These are phyloP conservation scores for Sthenelais limicola DNA, from an alignment of 2,888 invertebrate species.

Conservation along the genomic window DNA sequence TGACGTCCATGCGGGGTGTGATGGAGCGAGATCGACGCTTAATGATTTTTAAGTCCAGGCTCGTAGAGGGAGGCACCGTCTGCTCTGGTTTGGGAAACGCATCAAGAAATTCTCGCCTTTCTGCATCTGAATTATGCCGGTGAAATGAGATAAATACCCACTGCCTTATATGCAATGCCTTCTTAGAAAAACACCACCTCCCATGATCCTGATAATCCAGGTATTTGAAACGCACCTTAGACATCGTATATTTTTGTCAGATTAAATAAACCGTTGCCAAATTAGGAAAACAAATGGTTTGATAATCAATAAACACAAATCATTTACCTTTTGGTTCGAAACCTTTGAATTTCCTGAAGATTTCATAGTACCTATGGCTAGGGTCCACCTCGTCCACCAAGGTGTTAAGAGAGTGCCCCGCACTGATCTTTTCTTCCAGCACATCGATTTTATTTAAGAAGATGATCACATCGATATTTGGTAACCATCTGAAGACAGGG, in stretches of 20 bases:
- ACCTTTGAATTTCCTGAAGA: constrained; percentile 30
- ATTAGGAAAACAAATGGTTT: too few relatives aligned
- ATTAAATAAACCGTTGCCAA: too few relatives aligned
- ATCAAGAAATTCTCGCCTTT: constrained; percentile 45
- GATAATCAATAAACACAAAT: neutral
- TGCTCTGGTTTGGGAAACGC: constrained; percentile 37
- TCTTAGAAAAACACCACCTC: too few relatives aligned
- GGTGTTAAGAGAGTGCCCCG: constrained; percentile 36
- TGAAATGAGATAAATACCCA: too few relatives aligned
- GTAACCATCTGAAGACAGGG: constrained; percentile 81
- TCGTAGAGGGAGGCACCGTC: neutral
- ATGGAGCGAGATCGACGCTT: too few relatives aligned
- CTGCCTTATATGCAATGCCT: too few relatives aligned
- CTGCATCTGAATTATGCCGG: constrained; percentile 43
- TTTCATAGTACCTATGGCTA: constrained; percentile 16
- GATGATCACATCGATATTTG: constrained; percentile 83
- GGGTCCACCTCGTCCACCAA: constrained; percentile 40
- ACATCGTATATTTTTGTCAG: too few relatives aligned
- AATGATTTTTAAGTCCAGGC: too few relatives aligned
- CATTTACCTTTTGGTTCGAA: constrained; percentile 42
- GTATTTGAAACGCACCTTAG: too few relatives aligned
- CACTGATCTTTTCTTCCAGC: constrained; percentile 77
- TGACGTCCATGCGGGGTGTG: constrained; percentile 24
- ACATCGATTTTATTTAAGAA: constrained; percentile 89
- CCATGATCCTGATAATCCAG: too few relatives aligned